Evolutionary conservation across 2,113 vertebrate genomes (phyloP), one percentile per base, ranked within the genome.

Genomic region (Plotosus lineatus): DNA sequence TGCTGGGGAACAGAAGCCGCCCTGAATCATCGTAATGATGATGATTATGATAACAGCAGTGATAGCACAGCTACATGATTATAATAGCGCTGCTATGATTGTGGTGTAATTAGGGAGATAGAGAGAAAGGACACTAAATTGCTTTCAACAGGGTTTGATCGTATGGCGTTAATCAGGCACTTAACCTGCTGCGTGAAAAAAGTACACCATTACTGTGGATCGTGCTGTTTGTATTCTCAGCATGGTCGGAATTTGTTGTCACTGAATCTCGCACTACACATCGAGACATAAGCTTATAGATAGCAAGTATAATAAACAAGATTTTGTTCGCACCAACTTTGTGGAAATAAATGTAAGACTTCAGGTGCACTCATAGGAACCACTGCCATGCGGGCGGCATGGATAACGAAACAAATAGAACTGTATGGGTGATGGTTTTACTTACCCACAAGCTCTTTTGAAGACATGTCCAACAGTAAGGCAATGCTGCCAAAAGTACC

Each of bases 41-140:
- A 53, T 40, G 78, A 79, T 71, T 79, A 33, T 0, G 38, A 31
- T 71, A 79, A 69, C 63, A 26, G 28, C 42, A 12, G 63, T 23
- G 77, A 69, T 79, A 79, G 48, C 51, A 60, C 66, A 51, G 44
- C 78, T 72, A 58, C 26, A 40, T 72, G 78, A 80, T 72, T 72
- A 28, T 44, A 48, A 72, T 48, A 55, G 78, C 66, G 4, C 31
- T 19, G n/a, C 78, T 36, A 21, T 58, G 78, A 80, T 80, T 72
- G 66, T 53, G 36, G 53, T 4, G 38, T 58, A 56, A 80, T 80
- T 71, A 72, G 65, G 40, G 65, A 53, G 50, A 26, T 46, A 38
- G 36, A 58, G 40, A 36, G 66, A 71, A 19, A 42, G 51, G 78
- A 69, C 10, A 51, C 9, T 71, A 23, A 66, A 14, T 53, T 56